Conservation (phyloP, 1,140 invertebrate genomes). For the Physella acuta region DNA sequence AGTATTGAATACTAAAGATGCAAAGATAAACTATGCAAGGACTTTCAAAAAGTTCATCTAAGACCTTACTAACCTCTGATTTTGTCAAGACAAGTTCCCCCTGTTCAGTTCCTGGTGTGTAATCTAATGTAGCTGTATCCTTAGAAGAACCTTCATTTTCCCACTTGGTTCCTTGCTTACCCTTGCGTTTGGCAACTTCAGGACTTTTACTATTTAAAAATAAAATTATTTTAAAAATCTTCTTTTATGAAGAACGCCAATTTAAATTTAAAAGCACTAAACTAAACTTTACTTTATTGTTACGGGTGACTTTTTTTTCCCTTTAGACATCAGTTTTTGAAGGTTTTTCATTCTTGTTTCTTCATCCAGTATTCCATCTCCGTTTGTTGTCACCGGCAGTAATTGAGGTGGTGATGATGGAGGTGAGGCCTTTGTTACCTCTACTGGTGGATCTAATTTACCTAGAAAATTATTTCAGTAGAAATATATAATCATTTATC, state of each 20-base stretch:
- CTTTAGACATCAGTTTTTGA: conserved; percentile 34
- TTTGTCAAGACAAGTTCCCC: conserved; percentile 15
- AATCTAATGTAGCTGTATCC: conserved; percentile 80
- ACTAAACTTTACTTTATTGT: no score
- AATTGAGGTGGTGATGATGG: background rate
- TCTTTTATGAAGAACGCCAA: no score
- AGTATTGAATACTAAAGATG: no score
- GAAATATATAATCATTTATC: no score
- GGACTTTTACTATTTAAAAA: conserved; percentile 29
- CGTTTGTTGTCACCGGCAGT: no score
- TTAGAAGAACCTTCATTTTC: conserved; percentile 75
- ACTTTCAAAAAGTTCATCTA: no score
- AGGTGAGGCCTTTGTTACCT: background rate
- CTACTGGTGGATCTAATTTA: no score
- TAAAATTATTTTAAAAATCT: background rate
- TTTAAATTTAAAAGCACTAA: no score
- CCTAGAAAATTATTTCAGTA: no score
- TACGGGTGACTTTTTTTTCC: conserved; percentile 24
- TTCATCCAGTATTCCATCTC: conserved; percentile 42
- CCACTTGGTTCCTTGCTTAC: conserved; percentile 89
- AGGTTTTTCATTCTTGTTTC: conserved; percentile 43
- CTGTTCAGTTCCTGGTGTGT: conserved; percentile 63
- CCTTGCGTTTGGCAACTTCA: conserved; percentile 67
- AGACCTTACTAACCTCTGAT: conserved; percentile 29
- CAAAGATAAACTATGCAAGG: no score